phyloP scores from a whole-genome alignment of 2,797 vertebrate genomes.

The Myotis daubentonii region DNA sequence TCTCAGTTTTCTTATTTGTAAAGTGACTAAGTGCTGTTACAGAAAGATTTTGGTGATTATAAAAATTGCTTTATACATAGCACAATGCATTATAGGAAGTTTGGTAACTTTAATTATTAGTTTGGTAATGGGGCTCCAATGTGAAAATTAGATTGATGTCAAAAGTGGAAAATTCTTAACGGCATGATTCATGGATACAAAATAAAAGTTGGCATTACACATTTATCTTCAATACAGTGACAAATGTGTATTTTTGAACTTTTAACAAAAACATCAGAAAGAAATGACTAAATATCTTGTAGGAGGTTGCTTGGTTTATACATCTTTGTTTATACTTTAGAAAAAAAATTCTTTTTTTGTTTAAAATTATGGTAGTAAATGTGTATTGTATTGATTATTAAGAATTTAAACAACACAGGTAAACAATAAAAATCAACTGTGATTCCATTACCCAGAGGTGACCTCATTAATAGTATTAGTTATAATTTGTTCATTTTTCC shows the following conservation, averaged over 20 bases:
- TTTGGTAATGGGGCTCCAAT: not conserved
- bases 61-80: not conserved
- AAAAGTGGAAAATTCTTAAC: conserved; percentile 2
- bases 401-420: conserved; percentile 21
- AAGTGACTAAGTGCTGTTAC: not conserved
- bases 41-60: not conserved
- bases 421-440: conserved; percentile 44
- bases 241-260: not conserved
- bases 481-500: conserved; percentile 5
- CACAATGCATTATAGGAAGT: not conserved
- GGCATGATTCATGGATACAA: conserved; percentile 1
- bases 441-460: not conserved
- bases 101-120: not conserved
- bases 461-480: not conserved
- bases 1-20: not conserved
- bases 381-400: not conserved
- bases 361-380: conserved; percentile 10
- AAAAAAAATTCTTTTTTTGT: conserved; percentile 15
- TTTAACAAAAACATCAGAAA: conserved; percentile 39
- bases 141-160: conserved; percentile 6
- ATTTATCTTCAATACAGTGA: conserved; percentile 5
- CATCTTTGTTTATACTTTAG: not conserved
- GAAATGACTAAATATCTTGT: conserved; percentile 33
- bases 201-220: not conserved
- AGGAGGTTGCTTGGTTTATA: not conserved